A percentile compares a stretch with the other conserved stretches of the same genome.
phyloP scores from a whole-genome alignment of 1,140 invertebrate species.

The Ladona fulva region DNA sequence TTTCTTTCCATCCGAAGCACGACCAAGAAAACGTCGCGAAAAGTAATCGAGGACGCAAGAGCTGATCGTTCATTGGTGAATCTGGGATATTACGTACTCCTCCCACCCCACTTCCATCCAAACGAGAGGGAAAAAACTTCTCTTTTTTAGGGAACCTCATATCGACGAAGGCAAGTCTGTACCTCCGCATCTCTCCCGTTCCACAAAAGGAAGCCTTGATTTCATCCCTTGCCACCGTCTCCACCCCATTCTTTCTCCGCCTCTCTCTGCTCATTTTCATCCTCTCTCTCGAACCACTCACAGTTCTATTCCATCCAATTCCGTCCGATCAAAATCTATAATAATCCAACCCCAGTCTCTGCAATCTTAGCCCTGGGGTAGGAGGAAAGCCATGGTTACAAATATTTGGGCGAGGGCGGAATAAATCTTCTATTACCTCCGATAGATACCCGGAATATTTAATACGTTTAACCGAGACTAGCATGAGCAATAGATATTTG shows the following conservation, averaged over 20 bases:
- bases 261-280: background rate
- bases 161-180: background rate
- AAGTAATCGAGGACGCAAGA: conserved; percentile 1
- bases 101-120: no score
- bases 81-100: background rate
- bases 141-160: background rate
- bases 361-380: background rate
- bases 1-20: background rate
- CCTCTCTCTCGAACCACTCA: background rate
- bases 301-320: conserved; percentile 2
- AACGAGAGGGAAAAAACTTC: no score
- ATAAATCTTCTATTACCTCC: background rate
- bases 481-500: no score
- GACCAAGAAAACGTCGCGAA: background rate
- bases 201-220: background rate
- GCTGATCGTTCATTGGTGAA: conserved; percentile 7
- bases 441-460: background rate
- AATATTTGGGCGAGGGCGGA: background rate
- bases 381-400: background rate
- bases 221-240: background rate
- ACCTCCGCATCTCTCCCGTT: background rate
- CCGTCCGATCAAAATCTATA: background rate
- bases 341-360: background rate
- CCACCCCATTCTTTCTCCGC: background rate
- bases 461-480: no score